phyloP scores from a whole-genome alignment of 2,797 vertebrate species.

The Sparidentex hasta region DNA sequence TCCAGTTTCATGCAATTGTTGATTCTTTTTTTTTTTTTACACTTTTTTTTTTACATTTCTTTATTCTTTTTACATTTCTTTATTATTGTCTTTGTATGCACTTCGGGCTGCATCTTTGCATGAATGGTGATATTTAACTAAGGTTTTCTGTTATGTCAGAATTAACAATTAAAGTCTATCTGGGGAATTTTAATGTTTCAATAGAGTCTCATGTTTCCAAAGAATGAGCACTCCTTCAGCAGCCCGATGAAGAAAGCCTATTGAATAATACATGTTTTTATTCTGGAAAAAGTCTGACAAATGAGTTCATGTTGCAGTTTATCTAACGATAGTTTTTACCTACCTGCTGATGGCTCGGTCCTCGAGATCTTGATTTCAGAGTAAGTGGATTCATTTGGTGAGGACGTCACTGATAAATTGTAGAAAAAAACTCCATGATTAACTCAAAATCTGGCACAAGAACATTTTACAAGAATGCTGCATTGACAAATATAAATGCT shows the following conservation, averaged over 20 bases:
- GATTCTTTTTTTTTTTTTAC: no score
- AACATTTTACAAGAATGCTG: neutral
- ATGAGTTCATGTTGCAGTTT: neutral
- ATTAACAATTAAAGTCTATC: neutral
- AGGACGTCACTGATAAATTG: neutral
- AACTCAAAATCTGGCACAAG: neutral
- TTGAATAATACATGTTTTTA: neutral
- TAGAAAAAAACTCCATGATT: neutral
- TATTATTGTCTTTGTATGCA: no score
- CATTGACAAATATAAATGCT: no score
- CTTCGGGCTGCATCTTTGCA: no score
- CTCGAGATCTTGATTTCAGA: slow-evolving; percentile 23
- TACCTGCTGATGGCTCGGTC: slow-evolving; percentile 16
- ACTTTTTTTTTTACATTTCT: no score
- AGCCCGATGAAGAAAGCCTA: neutral
- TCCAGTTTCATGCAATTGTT: no score
- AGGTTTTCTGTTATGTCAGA: no score
- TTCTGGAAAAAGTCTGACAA: neutral
- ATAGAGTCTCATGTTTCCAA: neutral
- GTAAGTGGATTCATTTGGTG: slow-evolving; percentile 2
- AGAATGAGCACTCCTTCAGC: neutral
- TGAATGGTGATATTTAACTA: no score
- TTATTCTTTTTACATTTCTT: no score
- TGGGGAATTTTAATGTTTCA: neutral
- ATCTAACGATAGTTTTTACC: neutral